phyloP scores from a whole-genome alignment of 1,140 invertebrate genomes.

The Theocolax elegans region DNA sequence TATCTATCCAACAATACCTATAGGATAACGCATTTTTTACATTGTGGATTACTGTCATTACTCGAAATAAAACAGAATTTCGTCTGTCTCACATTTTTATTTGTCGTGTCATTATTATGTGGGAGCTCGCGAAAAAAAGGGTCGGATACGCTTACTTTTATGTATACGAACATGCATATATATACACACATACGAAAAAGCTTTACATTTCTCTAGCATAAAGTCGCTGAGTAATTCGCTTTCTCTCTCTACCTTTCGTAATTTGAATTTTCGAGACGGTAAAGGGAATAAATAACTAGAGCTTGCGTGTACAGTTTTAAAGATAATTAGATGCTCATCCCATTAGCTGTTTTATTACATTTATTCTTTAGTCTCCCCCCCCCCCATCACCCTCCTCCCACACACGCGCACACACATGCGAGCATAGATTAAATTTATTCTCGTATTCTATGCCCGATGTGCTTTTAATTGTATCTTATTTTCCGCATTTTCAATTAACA shows the following conservation, averaged over 20 bases:
- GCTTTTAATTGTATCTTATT: no score
- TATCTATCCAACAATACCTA: no score
- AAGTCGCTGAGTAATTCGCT: conserved; percentile 8
- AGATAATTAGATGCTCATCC: conserved; percentile 21
- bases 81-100: background rate
- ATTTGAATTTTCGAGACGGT: conserved; percentile 29
- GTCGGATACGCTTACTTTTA: background rate
- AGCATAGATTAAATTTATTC: no score
- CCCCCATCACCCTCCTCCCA: background rate
- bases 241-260: no score
- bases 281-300: conserved; percentile 10
- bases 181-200: background rate
- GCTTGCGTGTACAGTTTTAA: background rate
- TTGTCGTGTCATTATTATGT: background rate
- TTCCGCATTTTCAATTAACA: no score
- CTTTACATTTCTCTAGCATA: background rate
- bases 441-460: no score
- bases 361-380: background rate
- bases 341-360: background rate
- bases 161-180: no score
- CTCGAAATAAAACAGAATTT: no score
- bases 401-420: no score
- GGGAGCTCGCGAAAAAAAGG: background rate
- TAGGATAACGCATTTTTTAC: no score
- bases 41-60: background rate